Conservation (phyloP, 2,797 vertebrate genomes). For the Oreochromis mossambicus region DNA sequence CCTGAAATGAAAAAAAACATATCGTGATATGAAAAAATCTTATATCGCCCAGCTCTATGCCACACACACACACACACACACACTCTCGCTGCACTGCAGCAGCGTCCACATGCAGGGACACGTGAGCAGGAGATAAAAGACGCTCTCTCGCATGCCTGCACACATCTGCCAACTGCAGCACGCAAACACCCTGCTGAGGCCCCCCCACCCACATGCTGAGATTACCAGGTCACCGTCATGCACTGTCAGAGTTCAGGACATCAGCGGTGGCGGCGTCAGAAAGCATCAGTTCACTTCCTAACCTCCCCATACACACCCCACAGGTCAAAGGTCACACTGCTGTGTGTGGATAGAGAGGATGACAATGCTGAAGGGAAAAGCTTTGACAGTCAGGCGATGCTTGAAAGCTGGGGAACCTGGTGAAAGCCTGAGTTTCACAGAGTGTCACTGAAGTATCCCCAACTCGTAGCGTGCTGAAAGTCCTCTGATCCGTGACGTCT, state of each 20-base stretch:
- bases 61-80: too few relatives aligned
- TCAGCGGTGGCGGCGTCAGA: background rate
- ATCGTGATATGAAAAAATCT: too few relatives aligned
- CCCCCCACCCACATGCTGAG: background rate
- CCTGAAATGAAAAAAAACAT: too few relatives aligned
- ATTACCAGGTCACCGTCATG: background rate
- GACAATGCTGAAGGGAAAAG: background rate
- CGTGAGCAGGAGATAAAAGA: background rate
- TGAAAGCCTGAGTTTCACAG: background rate
- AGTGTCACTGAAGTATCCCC: background rate
- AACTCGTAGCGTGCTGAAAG: background rate
- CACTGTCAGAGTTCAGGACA: background rate
- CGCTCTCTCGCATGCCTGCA: constrained; percentile 14
- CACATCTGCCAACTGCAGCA: constrained; percentile 23
- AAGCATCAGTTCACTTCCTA: background rate
- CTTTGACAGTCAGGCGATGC: background rate
- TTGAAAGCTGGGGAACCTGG: background rate
- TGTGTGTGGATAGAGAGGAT: background rate
- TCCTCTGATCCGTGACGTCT: background rate
- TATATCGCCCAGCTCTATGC: too few relatives aligned
- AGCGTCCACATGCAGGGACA: constrained; percentile 8
- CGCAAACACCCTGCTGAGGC: background rate
- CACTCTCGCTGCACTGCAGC: background rate
- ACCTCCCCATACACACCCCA: background rate
- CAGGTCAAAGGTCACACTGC: background rate